phyloP scores from a whole-genome alignment of 2,797 vertebrate species.

The Lateolabrax maculatus region DNA sequence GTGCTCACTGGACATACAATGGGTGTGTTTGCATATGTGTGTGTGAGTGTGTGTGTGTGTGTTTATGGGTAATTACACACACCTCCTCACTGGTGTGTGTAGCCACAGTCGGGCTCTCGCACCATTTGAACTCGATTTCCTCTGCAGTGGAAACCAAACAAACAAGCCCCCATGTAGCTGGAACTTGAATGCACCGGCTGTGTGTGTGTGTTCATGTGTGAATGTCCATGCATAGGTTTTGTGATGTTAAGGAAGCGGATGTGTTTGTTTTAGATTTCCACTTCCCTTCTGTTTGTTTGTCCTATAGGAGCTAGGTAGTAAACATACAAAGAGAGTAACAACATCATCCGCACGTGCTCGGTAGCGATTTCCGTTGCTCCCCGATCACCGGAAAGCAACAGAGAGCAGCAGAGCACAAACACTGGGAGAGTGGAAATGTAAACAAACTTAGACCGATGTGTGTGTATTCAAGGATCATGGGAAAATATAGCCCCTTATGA shows the following conservation, averaged over 20 bases:
- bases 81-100: slow-evolving; percentile 8
- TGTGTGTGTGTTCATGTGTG: not conserved
- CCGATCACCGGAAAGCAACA: slow-evolving; percentile 25
- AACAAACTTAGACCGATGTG: slow-evolving; percentile 49
- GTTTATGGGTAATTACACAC: slow-evolving; percentile 23
- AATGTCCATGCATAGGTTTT: slow-evolving; percentile 29
- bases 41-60: slow-evolving; percentile 7
- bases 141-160: slow-evolving; percentile 52
- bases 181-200: slow-evolving; percentile 25
- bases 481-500: slow-evolving; percentile 34
- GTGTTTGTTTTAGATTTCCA: slow-evolving; percentile 17
- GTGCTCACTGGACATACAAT: slow-evolving; percentile 23
- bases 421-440: slow-evolving; percentile 56
- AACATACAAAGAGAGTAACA: slow-evolving; percentile 52
- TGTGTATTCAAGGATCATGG: slow-evolving; percentile 42
- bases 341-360: slow-evolving; percentile 43
- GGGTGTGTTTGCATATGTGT: slow-evolving; percentile 3
- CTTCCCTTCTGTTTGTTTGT: slow-evolving; percentile 33
- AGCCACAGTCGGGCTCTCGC: slow-evolving; percentile 18
- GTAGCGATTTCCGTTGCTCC: slow-evolving; percentile 34
- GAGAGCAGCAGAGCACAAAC: slow-evolving; percentile 43
- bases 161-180: slow-evolving; percentile 33
- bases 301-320: slow-evolving; percentile 43
- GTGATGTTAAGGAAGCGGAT: slow-evolving; percentile 7
- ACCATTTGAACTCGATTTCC: slow-evolving; percentile 52